Evolutionary conservation across 2,888 invertebrate species (phyloP).

Genomic region (Xestobium rufovillosum): DNA sequence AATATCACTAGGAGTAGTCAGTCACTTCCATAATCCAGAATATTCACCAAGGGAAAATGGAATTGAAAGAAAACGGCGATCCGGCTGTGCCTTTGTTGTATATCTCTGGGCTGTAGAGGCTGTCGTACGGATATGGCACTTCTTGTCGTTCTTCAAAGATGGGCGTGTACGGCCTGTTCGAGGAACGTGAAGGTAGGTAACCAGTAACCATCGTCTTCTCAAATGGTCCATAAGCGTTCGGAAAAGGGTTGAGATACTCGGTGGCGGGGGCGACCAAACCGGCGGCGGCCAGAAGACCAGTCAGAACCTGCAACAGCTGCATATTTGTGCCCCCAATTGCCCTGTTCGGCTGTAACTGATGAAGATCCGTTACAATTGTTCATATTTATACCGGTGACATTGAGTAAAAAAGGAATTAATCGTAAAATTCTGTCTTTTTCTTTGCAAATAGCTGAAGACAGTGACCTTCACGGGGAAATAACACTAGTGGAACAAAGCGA

Average conservation of each 20-base stretch:
- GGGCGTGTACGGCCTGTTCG: conserved; percentile 2
- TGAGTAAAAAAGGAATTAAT: not conserved
- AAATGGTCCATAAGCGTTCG: not conserved
- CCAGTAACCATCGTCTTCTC: conserved; percentile 1
- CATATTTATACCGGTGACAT: not conserved
- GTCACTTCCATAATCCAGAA: too few relatives aligned
- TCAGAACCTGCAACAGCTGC: too few relatives aligned
- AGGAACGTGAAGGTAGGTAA: not conserved
- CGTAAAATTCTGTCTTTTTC: not conserved
- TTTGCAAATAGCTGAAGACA: not conserved
- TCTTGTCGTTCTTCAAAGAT: conserved; percentile 1
- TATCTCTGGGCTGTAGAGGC: not conserved
- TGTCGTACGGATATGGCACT: not conserved
- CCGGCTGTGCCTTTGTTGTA: too few relatives aligned
- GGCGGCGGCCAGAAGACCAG: not conserved
- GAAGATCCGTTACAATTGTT: conserved; percentile 3
- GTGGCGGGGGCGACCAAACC: not conserved
- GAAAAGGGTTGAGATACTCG: not conserved
- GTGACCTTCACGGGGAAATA: conserved; percentile 2
- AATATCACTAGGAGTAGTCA: too few relatives aligned
- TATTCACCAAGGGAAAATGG: too few relatives aligned
- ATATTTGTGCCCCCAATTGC: too few relatives aligned
- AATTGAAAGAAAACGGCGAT: too few relatives aligned
- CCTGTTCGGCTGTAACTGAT: not conserved
- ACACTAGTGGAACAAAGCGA: conserved; percentile 1